A percentile compares a stretch with the other conserved stretches of the same genome.
Evolutionary conservation across 2,888 invertebrate genomes (phyloP).

Genomic region (Helleia helle): DNA sequence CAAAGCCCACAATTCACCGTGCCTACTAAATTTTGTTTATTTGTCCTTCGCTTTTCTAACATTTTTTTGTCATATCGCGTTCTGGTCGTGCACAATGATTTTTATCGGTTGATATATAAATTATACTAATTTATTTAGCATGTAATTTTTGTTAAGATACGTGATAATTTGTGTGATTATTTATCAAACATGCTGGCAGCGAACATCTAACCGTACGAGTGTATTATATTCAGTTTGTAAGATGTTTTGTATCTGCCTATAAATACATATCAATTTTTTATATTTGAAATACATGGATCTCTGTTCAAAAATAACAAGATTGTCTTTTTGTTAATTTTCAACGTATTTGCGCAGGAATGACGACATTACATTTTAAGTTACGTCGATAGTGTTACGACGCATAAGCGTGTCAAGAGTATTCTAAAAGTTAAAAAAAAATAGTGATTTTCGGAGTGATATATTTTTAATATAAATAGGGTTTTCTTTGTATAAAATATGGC

Average conservation of each 20-base stretch:
- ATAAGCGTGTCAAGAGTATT: conserved; percentile 3
- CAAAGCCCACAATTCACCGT: no score
- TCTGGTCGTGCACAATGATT: no score
- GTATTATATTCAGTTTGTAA: conserved; percentile 18
- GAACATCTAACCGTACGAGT: conserved; percentile 14
- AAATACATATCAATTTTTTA: conserved; percentile 59
- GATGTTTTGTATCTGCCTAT: conserved; percentile 30
- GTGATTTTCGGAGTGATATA: conserved; percentile 8
- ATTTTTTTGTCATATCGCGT: no score
- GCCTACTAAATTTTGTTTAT: no score
- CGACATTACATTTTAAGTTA: background rate
- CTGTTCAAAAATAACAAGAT: conserved; percentile 27
- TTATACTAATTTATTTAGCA: conserved; percentile 20
- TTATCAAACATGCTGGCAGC: conserved; percentile 15
- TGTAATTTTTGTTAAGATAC: conserved; percentile 19
- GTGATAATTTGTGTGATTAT: conserved; percentile 24
- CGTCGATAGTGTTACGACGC: conserved; percentile 3
- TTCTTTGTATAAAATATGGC: conserved; percentile 1
- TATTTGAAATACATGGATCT: conserved; percentile 48
- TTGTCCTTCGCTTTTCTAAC: no score
- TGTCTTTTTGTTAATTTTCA: no score
- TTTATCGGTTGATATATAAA: no score
- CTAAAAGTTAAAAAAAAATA: conserved; percentile 9
- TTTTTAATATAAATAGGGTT: conserved; percentile 8
- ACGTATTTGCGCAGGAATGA: conserved; percentile 11